Conservation (phyloP, 2,113 vertebrate genomes). For the Rhipidura dahli region DNA sequence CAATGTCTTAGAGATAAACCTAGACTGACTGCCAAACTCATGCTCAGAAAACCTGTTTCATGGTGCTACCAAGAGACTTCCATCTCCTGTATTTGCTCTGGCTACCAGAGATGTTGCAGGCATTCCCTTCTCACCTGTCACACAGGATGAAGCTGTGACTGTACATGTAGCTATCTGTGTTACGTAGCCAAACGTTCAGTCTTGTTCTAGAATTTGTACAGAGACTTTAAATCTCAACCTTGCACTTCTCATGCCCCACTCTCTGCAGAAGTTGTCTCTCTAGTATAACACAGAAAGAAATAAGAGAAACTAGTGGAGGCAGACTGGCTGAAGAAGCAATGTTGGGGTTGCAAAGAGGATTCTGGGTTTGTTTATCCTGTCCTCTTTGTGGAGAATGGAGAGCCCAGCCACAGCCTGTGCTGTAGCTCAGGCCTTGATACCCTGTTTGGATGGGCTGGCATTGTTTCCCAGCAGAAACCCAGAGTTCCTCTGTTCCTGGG, state of each 20-base stretch:
- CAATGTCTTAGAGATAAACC: not conserved
- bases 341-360: not conserved
- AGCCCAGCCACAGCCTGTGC: not conserved
- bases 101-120: not conserved
- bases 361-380: not conserved
- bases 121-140: not conserved
- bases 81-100: not conserved
- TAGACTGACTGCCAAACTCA: not conserved
- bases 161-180: rapidly evolving
- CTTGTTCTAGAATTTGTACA: not conserved
- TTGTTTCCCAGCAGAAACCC: not conserved
- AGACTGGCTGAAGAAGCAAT: not conserved
- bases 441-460: not conserved
- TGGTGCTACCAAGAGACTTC: not conserved
- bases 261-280: not conserved
- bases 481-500: not conserved
- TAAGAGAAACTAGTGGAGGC: not conserved
- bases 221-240: not conserved
- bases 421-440: not conserved
- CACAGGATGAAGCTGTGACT: not conserved
- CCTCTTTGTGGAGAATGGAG: not conserved
- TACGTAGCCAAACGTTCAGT: not conserved
- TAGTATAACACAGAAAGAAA: not conserved
- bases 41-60: not conserved
- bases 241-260: not conserved